Percentiles rank a stretch among this genome's conserved stretches.
Conservation (phyloP, 2,888 invertebrate species). For the Maniola hyperantus region DNA sequence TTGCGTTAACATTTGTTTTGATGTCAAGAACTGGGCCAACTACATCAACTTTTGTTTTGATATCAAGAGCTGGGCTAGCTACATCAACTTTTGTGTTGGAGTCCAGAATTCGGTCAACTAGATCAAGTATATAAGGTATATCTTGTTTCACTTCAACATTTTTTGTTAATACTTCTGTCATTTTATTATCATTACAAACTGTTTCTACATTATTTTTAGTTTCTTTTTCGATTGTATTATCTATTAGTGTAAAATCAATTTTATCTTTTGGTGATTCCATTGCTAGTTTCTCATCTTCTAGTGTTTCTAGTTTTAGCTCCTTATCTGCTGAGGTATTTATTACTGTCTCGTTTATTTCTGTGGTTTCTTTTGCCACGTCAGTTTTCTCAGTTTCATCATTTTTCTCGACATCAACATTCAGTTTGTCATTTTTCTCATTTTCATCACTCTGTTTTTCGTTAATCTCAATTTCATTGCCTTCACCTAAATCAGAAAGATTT, state of each 20-base stretch:
- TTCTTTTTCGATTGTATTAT: background rate
- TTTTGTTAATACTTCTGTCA: background rate
- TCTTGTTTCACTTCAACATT: constrained; percentile 12
- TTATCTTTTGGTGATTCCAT: background rate
- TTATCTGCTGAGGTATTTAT: background rate
- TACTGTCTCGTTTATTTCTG: constrained; percentile 27
- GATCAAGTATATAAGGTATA: background rate
- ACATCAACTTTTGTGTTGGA: constrained; percentile 1
- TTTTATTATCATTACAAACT: background rate
- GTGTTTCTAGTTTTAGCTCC: constrained; percentile 25
- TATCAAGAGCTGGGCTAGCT: constrained; percentile 10
- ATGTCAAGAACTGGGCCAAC: background rate
- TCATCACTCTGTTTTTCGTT: constrained; percentile 42
- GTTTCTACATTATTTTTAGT: background rate
- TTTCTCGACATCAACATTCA: background rate
- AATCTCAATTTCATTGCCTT: constrained; percentile 47
- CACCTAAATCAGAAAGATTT: constrained; percentile 60
- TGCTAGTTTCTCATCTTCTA: constrained; percentile 3
- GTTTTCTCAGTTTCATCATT: background rate
- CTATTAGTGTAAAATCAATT: background rate
- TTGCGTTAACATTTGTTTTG: background rate
- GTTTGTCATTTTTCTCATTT: constrained; percentile 39
- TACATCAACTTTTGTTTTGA: constrained; percentile 6
- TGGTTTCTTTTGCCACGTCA: constrained; percentile 4
- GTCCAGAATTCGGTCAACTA: background rate